Percentiles rank a stretch among this genome's conserved stretches.
Conservation (phyloP, 2,113 vertebrate species). For the Micronycteris hirsuta region DNA sequence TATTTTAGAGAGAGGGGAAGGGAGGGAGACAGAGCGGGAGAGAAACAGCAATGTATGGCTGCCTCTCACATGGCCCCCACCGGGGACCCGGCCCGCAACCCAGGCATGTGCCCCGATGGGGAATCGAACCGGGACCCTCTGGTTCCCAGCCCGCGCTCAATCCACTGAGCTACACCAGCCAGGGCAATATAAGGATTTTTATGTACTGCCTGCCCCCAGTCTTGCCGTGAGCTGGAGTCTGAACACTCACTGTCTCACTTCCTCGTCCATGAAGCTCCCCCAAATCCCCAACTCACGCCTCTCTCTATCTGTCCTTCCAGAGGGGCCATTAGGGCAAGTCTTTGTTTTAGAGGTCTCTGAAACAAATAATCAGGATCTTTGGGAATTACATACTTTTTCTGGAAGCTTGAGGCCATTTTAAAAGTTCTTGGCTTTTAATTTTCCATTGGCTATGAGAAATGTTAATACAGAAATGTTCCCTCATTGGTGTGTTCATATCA, state of each 20-base stretch:
- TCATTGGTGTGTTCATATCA: background rate
- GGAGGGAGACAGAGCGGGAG: too few relatives aligned
- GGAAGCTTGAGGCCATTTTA: conserved; percentile 6
- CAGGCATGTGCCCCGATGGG: too few relatives aligned
- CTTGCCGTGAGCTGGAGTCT: background rate
- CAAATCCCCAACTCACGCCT: background rate
- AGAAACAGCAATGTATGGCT: too few relatives aligned
- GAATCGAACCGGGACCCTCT: too few relatives aligned
- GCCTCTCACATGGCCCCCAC: too few relatives aligned
- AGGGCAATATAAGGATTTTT: background rate
- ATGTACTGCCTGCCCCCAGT: background rate
- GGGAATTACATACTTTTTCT: background rate
- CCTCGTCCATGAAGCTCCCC: background rate
- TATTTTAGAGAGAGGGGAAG: too few relatives aligned
- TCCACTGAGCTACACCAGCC: too few relatives aligned
- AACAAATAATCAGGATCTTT: background rate
- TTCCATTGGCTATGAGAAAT: background rate
- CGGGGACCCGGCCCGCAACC: too few relatives aligned
- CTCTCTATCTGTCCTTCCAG: background rate
- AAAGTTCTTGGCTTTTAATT: conserved; percentile 17
- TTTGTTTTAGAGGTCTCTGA: background rate
- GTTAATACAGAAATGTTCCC: background rate
- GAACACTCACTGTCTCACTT: background rate
- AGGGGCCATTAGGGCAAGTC: background rate
- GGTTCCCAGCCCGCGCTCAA: too few relatives aligned